Percentiles rank a stretch among this genome's conserved stretches.
These are phyloP conservation scores for Macrotrachela quadricornifera DNA, from an alignment of 1,140 invertebrate species.

Conservation along the genomic window DNA sequence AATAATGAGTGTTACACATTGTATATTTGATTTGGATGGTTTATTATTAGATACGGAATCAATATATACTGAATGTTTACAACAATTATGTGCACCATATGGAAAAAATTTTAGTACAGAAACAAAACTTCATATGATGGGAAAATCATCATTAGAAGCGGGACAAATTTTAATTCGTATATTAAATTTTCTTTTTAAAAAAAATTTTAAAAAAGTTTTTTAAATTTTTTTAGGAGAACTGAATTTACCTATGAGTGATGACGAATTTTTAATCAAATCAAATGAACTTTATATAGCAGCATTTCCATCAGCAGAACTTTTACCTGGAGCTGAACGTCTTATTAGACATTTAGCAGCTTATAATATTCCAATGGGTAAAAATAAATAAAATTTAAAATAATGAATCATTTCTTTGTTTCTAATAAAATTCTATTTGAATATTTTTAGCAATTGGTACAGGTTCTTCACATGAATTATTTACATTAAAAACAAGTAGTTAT, in stretches of 20 bases:
- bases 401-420: too few species aligned
- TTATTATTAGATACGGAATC: constrained; percentile 48
- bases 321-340: constrained; percentile 50
- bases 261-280: constrained; percentile 40
- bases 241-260: constrained; percentile 42
- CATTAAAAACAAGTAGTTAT: constrained; percentile 50
- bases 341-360: constrained; percentile 53
- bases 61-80: constrained; percentile 47
- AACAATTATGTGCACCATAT: constrained; percentile 42
- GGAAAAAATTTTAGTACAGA: constrained; percentile 53
- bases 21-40: constrained; percentile 24
- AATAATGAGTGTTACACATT: constrained; percentile 13
- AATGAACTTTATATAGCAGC: constrained; percentile 32
- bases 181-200: not conserved
- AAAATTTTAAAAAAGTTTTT: not conserved
- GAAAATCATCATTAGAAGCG: constrained; percentile 42
- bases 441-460: constrained; percentile 64
- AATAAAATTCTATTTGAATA: too few species aligned
- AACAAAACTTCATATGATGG: constrained; percentile 48
- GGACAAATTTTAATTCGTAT: constrained; percentile 41
- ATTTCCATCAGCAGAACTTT: constrained; percentile 38
- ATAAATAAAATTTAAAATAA: too few species aligned
- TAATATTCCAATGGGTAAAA: not conserved
- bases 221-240: constrained; percentile 29
- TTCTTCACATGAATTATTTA: constrained; percentile 50